Conservation (phyloP, 2,888 invertebrate species). For the Anaspis maculata region DNA sequence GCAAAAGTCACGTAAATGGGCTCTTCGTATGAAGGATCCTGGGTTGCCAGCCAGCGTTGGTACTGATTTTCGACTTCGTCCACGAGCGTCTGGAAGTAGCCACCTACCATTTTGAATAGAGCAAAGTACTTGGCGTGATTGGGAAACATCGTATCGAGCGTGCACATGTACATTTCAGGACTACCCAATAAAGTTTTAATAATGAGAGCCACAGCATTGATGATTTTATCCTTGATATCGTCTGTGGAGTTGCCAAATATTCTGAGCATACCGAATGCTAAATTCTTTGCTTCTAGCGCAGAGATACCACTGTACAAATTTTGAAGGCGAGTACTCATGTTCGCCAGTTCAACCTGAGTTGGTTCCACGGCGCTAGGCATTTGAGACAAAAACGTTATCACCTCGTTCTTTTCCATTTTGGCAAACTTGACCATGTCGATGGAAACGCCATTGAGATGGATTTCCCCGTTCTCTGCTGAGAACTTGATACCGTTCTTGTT, state of each 20-base stretch:
- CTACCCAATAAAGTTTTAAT: no score
- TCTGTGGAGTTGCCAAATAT: conserved; percentile 1
- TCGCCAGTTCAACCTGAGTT: not conserved
- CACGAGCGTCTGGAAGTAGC: conserved; percentile 4
- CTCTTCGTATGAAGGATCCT: not conserved
- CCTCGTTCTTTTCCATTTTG: conserved; percentile 6
- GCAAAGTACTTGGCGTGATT: conserved; percentile 2
- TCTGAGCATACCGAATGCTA: conserved; percentile 4
- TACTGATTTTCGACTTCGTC: conserved; percentile 4
- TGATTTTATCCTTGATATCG: conserved; percentile 4
- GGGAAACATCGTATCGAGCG: conserved; percentile 4
- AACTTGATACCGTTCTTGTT: conserved; percentile 43
- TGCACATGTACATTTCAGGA: not conserved
- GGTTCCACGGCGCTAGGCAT: conserved; percentile 5
- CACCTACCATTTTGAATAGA: conserved; percentile 4
- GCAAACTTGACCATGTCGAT: conserved; percentile 4
- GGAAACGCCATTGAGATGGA: conserved; percentile 23
- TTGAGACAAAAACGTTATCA: conserved; percentile 3
- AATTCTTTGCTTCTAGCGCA: not conserved
- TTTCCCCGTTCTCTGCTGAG: conserved; percentile 25
- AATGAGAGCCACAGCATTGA: conserved; percentile 1
- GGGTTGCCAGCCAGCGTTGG: conserved; percentile 2
- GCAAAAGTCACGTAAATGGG: conserved; percentile 2
- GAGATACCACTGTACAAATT: conserved; percentile 1
- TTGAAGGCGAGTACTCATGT: conserved; percentile 1